A percentile compares a stretch with the other conserved stretches of the same genome.
Conservation (phyloP, 2,797 vertebrate genomes). For the Poecilia wingei region DNA sequence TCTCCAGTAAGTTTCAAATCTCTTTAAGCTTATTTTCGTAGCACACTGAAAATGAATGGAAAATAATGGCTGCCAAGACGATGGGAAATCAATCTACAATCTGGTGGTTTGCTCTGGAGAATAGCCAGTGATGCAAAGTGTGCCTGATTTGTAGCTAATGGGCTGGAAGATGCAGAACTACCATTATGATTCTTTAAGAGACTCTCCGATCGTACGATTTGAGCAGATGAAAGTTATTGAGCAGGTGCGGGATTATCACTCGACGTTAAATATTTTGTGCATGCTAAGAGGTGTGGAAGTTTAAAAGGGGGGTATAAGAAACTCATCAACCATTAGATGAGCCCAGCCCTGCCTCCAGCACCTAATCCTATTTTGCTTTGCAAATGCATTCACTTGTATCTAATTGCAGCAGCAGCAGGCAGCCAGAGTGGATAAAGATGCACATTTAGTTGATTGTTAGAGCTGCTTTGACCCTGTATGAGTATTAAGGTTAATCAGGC, state of each 20-base stretch:
- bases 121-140: constrained; percentile 47
- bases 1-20: constrained; percentile 48
- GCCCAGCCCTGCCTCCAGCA: constrained; percentile 33
- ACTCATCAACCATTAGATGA: constrained; percentile 51
- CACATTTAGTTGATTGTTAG: constrained; percentile 55
- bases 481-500: constrained; percentile 52
- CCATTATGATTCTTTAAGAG: constrained; percentile 42
- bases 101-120: constrained; percentile 47
- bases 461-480: constrained; percentile 49
- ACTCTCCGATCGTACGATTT: constrained; percentile 24
- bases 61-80: constrained; percentile 50
- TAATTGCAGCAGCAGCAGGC: constrained; percentile 56
- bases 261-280: constrained; percentile 34
- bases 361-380: constrained; percentile 68
- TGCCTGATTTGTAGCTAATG: constrained; percentile 45
- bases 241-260: constrained; percentile 14
- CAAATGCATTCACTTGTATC: constrained; percentile 61
- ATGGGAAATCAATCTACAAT: constrained; percentile 60
- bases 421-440: constrained; percentile 59
- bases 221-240: constrained; percentile 26
- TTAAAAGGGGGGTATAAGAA: constrained; percentile 44
- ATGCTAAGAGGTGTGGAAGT: constrained; percentile 44
- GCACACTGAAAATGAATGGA: constrained; percentile 44
- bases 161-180: constrained; percentile 42
- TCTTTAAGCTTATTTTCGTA: constrained; percentile 46